Percentiles rank a stretch among this genome's conserved stretches.
These are phyloP conservation scores for Sciurus carolinensis DNA, from an alignment of 2,797 vertebrate genomes.

Conservation along the genomic window DNA sequence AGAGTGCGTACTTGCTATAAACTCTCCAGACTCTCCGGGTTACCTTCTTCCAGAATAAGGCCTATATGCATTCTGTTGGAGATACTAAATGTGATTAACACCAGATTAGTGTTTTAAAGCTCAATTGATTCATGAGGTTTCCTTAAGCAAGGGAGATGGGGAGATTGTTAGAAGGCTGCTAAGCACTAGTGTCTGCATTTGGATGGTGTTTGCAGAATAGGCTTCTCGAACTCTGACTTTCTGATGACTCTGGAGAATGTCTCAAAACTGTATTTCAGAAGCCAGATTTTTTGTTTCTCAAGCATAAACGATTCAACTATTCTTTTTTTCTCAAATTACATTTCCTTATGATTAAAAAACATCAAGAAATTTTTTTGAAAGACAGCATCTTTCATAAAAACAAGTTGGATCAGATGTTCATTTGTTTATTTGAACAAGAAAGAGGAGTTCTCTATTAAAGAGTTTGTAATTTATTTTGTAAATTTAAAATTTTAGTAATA, in stretches of 20 bases:
- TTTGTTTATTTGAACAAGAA: conserved; percentile 22
- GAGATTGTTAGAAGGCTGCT: not conserved
- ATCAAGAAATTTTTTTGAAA: not conserved
- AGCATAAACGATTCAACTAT: not conserved
- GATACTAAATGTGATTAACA: conserved; percentile 8
- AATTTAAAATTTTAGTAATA: not conserved
- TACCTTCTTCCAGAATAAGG: not conserved
- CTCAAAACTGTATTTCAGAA: not conserved
- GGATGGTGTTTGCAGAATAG: not conserved
- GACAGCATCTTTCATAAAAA: not conserved
- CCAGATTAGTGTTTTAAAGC: not conserved
- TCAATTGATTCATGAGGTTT: not conserved
- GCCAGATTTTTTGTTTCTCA: not conserved
- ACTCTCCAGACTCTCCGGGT: not conserved
- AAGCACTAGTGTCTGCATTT: not conserved
- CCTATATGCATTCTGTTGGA: not conserved
- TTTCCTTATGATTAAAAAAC: conserved; percentile 35
- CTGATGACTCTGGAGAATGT: not conserved
- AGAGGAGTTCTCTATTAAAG: not conserved
- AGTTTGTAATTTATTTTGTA: not conserved
- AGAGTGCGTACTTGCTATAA: not conserved
- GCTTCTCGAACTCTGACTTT: not conserved
- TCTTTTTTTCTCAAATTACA: not conserved
- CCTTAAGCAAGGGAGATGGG: not conserved
- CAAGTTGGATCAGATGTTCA: not conserved